These are phyloP conservation scores for Xiphydria camelus DNA, from an alignment of 2,888 invertebrate genomes.

Conservation along the genomic window DNA sequence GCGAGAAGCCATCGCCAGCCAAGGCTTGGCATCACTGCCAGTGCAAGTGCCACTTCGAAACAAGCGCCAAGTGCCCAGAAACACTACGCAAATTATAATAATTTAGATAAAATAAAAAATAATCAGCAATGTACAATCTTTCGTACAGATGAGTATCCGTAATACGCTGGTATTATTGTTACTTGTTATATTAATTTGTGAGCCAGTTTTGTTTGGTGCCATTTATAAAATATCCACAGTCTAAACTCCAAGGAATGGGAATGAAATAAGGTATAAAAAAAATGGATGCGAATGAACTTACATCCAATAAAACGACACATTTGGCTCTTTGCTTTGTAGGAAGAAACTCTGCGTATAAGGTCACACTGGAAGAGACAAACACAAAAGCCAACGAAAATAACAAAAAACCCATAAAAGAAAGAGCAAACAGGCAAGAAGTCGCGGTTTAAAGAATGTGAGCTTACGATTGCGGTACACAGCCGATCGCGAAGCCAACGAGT, in stretches of 20 bases:
- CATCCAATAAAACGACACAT: constrained; percentile 93
- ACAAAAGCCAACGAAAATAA: constrained; percentile 3
- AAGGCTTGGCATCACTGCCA: constrained; percentile 87
- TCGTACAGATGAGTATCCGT: too few species aligned
- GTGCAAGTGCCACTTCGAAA: constrained; percentile 86
- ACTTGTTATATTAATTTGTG: too few species aligned
- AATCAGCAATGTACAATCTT: too few species aligned
- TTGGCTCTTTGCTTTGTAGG: constrained; percentile 92
- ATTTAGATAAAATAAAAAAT: constrained; percentile 7
- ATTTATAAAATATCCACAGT: constrained; percentile 2
- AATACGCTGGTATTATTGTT: too few species aligned
- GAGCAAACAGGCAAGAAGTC: too few species aligned
- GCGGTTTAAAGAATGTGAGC: too few species aligned
- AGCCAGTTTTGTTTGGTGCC: too few species aligned
- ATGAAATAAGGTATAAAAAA: too few species aligned
- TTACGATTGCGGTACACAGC: constrained; percentile 96
- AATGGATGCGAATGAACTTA: constrained; percentile 60
- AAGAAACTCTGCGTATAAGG: constrained; percentile 93
- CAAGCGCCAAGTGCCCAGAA: constrained; percentile 97
- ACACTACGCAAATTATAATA: constrained; percentile 64
- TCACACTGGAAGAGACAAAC: constrained; percentile 70
- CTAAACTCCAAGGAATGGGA: neutral
- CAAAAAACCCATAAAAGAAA: too few species aligned
- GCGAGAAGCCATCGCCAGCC: constrained; percentile 91
- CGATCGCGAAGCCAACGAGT: constrained; percentile 93